Evolutionary conservation across 2,797 vertebrate species (phyloP).

Genomic region (Apogon talboti): DNA sequence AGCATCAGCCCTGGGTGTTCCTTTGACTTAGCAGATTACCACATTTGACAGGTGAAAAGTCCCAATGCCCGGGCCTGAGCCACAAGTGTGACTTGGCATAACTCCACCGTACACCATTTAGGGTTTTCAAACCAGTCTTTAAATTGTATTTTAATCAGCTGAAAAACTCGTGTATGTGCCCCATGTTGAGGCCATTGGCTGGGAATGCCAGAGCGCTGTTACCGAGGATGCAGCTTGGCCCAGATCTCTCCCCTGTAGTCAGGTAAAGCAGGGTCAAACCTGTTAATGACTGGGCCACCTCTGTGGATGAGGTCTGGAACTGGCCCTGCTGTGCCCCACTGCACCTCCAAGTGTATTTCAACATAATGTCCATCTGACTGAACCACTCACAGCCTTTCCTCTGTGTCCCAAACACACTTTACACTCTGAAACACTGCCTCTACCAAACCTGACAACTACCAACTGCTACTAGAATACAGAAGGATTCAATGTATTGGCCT

Average conservation of each 20-base stretch:
- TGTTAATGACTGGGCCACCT: conserved; percentile 74
- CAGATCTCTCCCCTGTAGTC: conserved; percentile 49
- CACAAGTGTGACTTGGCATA: conserved; percentile 30
- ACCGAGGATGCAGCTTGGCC: conserved; percentile 48
- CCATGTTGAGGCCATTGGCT: conserved; percentile 63
- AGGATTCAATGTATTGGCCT: too few species aligned
- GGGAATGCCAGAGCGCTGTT: conserved; percentile 52
- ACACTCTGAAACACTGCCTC: conserved; percentile 6
- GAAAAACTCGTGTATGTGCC: conserved; percentile 39
- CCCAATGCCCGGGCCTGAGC: conserved; percentile 32
- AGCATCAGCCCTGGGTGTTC: conserved; percentile 23
- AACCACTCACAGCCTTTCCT: conserved; percentile 45
- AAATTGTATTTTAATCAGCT: not conserved
- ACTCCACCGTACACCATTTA: conserved; percentile 23
- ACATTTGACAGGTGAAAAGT: conserved; percentile 60
- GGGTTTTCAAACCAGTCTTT: conserved; percentile 39
- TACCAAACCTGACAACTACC: too few species aligned
- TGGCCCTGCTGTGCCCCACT: conserved; percentile 18
- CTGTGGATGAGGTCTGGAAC: conserved; percentile 49
- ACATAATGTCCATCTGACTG: conserved; percentile 53
- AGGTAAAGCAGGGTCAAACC: conserved; percentile 66
- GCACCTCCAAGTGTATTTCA: conserved; percentile 32
- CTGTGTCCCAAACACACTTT: conserved; percentile 20
- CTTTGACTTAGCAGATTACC: conserved; percentile 50
- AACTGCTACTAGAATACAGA: too few species aligned